Evolutionary conservation across 2,113 vertebrate species (phyloP), one percentile per base, ranked within the genome.

Genomic region (Muntiacus muntjak): DNA sequence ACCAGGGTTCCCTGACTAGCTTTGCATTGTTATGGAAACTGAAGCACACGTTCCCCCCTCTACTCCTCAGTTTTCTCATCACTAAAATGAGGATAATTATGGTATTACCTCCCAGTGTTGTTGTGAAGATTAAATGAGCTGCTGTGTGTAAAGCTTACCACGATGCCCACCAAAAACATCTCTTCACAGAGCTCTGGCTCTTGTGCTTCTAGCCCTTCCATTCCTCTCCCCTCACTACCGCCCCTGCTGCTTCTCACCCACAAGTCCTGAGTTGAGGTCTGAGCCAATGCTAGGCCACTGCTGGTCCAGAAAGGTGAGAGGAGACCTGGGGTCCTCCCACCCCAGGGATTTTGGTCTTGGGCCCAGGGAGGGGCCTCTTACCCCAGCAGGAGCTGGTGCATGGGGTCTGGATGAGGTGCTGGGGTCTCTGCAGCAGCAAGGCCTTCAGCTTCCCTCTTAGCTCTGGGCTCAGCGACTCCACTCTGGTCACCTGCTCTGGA

Each of bases 371-470:
- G 50, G 15, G 36, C 16, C 11, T 97, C 98, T 96, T 95, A 99
- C 99, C 98, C 95, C 5, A 43, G 81, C 98, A 99, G 36, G 92
- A 91, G 81, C 92, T 67, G 58, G 83, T 23, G 12, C 94, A 0
- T 60, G 98, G 71, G 87, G 79, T 97, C 82, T 96, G 98, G 26
- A 97, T 96, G 52, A 98, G 98, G 50, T 99, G 99, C 89, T 36
- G 95, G 0, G 99, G 99, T 97, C 97, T 98, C 95, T 97, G 95
- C 89, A 99, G 97, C 97, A 99, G 97, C 58, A 99, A 89, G 40
- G 97, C 87, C 95, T 95, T 96, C 89, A 99, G 98, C 83, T 92
- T 98, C 54, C 98, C 97, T 97, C 78, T 98, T 78, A 98, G 91
- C 45, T 98, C 98, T 0, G 98, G 98, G 87, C 93, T 98, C 96